Percentiles rank a stretch among this genome's conserved stretches.
Evolutionary conservation across 2,888 invertebrate species (phyloP).

Genomic region (Drosophila dives): DNA sequence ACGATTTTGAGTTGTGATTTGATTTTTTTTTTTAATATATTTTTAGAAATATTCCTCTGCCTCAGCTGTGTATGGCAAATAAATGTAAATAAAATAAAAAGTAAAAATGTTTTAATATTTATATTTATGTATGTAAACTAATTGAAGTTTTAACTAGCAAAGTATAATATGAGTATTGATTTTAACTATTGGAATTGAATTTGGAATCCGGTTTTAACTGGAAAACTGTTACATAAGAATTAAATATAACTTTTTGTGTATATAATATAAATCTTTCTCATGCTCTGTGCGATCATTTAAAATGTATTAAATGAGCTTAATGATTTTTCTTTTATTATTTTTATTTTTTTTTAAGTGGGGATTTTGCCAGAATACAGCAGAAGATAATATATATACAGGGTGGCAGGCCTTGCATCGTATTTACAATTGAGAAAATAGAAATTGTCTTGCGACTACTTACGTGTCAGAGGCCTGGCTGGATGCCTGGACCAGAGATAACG

Average conservation of each 20-base stretch:
- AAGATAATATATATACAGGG: conserved; percentile 51
- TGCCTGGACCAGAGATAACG: conserved; percentile 96
- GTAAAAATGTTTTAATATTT: conserved; percentile 58
- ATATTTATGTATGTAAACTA: conserved; percentile 21
- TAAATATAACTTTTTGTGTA: background rate
- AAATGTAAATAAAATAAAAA: conserved; percentile 70
- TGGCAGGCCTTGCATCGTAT: conserved; percentile 31
- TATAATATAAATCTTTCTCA: conserved; percentile 15
- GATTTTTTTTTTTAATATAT: conserved; percentile 39
- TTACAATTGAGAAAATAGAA: conserved; percentile 9
- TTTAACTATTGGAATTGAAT: conserved; percentile 3
- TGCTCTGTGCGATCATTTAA: conserved; percentile 26
- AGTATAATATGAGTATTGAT: conserved; percentile 4
- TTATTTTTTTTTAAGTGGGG: background rate
- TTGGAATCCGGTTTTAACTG: background rate
- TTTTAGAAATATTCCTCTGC: conserved; percentile 75
- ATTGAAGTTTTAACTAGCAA: background rate
- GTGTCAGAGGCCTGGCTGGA: conserved; percentile 93
- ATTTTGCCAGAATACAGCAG: conserved; percentile 9
- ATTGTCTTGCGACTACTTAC: conserved; percentile 87
- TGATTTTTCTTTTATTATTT: background rate
- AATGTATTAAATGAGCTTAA: conserved; percentile 4
- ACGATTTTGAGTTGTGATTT: conserved; percentile 63
- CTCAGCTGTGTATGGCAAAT: conserved; percentile 77
- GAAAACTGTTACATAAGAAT: conserved; percentile 3